These are phyloP conservation scores for Stylophora pistillata DNA, from an alignment of 64 coral and sea anemone species.

Conservation along the genomic window DNA sequence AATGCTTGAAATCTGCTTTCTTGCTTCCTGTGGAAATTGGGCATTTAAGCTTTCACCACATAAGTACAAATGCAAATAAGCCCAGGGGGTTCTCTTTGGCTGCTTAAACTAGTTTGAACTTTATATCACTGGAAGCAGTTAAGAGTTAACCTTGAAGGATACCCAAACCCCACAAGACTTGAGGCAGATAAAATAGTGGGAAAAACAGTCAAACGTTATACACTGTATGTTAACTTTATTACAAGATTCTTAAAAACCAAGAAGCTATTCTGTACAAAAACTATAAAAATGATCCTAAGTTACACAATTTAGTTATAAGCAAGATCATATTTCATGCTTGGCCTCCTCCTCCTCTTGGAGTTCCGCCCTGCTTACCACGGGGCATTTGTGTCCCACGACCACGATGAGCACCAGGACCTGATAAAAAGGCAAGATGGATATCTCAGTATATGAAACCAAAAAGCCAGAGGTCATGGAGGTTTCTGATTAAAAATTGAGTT, in stretches of 20 bases:
- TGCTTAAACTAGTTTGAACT: too few relatives aligned
- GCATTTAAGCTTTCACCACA: too few relatives aligned
- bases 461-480: background rate
- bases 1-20: too few relatives aligned
- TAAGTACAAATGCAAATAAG: too few relatives aligned
- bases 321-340: background rate
- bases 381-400: constrained; percentile 1
- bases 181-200: background rate
- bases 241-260: background rate
- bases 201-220: background rate
- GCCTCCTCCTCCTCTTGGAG: constrained; percentile 11
- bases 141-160: too few relatives aligned
- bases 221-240: constrained; percentile 15
- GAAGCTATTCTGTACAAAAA: constrained; percentile 28
- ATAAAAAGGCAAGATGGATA: background rate
- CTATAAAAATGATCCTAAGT: background rate
- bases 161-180: background rate
- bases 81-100: too few relatives aligned
- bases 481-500: background rate
- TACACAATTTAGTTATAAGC: background rate
- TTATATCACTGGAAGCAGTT: too few relatives aligned
- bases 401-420: constrained; percentile 24
- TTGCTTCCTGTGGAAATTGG: too few relatives aligned
- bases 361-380: constrained; percentile 8
- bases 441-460: background rate